A percentile compares a stretch with the other conserved stretches of the same genome.
phyloP scores from a whole-genome alignment of 2,888 invertebrate genomes.

The Dasypolia templi region DNA sequence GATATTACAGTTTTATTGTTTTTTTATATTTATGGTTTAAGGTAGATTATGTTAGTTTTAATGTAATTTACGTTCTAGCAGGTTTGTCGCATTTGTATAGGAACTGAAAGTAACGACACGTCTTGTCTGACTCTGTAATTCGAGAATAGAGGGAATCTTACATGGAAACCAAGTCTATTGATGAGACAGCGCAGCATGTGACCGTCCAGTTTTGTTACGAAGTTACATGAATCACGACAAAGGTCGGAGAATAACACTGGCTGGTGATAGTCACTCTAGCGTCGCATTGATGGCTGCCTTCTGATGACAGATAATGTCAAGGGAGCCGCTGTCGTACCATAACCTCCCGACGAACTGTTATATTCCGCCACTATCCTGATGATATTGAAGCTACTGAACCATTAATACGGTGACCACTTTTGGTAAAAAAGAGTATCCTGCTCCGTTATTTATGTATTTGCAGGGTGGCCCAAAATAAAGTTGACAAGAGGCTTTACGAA shows the following conservation, averaged over 20 bases:
- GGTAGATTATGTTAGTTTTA: conserved; percentile 15
- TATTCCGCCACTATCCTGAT: background rate
- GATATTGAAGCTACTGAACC: background rate
- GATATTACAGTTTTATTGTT: conserved; percentile 56
- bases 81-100: background rate
- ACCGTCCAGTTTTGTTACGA: background rate
- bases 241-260: background rate
- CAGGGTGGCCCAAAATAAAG: too few species aligned
- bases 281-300: background rate
- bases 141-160: background rate
- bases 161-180: background rate
- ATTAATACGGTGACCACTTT: background rate
- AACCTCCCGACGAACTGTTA: background rate
- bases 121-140: background rate
- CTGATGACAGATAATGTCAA: too few species aligned
- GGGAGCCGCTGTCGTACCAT: background rate
- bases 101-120: background rate
- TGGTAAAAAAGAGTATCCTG: background rate
- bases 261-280: background rate
- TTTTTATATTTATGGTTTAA: conserved; percentile 40
- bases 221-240: background rate
- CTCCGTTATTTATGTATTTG: background rate
- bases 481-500: too few species aligned
- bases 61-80: background rate
- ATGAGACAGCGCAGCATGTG: background rate